Conservation (phyloP, 2,888 invertebrate species). For the Nebria brevicollis region DNA sequence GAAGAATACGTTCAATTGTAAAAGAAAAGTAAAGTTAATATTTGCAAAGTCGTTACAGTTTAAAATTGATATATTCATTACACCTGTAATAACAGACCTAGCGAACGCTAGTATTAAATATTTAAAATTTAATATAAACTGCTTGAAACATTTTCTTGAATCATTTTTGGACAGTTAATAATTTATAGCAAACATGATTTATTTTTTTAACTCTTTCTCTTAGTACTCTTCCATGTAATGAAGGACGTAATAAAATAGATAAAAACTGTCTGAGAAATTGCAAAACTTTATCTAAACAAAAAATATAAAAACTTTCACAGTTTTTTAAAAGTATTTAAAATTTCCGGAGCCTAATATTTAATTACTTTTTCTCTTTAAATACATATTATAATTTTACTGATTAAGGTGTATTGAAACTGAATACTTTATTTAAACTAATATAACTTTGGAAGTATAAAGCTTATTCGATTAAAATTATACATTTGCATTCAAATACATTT, state of each 20-base stretch:
- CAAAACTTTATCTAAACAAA: not conserved
- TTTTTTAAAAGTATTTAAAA: too few relatives aligned
- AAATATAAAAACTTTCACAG: too few relatives aligned
- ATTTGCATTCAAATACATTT: too few relatives aligned
- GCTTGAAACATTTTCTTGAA: constrained; percentile 18
- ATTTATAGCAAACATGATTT: constrained; percentile 29
- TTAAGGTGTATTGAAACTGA: too few relatives aligned
- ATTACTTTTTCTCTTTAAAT: too few relatives aligned
- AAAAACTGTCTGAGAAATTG: not conserved
- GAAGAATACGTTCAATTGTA: not conserved
- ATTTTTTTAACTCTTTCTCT: not conserved
- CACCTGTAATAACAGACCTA: not conserved
- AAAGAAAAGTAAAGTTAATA: not conserved
- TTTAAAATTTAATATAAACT: constrained; percentile 29
- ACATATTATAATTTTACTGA: too few relatives aligned
- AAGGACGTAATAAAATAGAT: not conserved
- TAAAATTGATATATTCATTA: not conserved
- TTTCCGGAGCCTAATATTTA: too few relatives aligned
- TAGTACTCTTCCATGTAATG: not conserved
- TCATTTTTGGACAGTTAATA: constrained; percentile 22
- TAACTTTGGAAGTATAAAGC: not conserved
- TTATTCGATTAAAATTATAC: too few relatives aligned
- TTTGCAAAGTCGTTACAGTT: not conserved
- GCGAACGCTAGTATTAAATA: constrained; percentile 14
- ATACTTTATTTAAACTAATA: too few relatives aligned